Evolutionary conservation across 2,797 vertebrate genomes (phyloP).

Genomic region (Cheirogaleus major): DNA sequence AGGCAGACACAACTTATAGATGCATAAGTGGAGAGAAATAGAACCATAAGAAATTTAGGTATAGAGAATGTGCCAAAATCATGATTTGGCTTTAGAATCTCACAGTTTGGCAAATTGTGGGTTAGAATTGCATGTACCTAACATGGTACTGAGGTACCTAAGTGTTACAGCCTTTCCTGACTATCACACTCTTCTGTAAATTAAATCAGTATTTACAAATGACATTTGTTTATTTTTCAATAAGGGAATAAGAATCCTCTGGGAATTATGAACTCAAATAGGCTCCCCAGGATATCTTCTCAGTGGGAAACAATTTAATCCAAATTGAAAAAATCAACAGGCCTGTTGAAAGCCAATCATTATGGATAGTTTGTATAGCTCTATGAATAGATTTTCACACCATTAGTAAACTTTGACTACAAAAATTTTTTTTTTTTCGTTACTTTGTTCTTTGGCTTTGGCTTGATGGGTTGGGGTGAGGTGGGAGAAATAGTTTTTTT

Average conservation of each 20-base stretch:
- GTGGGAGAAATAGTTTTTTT: not conserved
- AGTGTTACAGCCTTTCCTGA: not conserved
- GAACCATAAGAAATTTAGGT: not conserved
- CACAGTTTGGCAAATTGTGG: not conserved
- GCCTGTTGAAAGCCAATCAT: constrained; percentile 16
- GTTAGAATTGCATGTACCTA: not conserved
- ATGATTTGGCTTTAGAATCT: not conserved
- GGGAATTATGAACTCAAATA: constrained; percentile 18
- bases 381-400: not conserved
- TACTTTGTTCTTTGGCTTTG: not conserved
- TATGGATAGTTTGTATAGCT: not conserved
- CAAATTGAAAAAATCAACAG: not conserved
- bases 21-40: not conserved
- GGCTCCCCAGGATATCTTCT: not conserved
- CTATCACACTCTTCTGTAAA: not conserved
- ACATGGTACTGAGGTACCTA: not conserved
- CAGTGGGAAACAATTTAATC: not conserved
- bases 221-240: constrained; percentile 31
- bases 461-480: not conserved
- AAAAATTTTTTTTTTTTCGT: not conserved
- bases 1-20: not conserved
- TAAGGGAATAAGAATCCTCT: not conserved
- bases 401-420: not conserved
- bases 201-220: not conserved
- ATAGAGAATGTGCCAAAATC: not conserved